Evolutionary conservation across 1,140 invertebrate species (phyloP), one percentile per base, ranked within the genome.

Genomic region (Trichoplusia ni): DNA sequence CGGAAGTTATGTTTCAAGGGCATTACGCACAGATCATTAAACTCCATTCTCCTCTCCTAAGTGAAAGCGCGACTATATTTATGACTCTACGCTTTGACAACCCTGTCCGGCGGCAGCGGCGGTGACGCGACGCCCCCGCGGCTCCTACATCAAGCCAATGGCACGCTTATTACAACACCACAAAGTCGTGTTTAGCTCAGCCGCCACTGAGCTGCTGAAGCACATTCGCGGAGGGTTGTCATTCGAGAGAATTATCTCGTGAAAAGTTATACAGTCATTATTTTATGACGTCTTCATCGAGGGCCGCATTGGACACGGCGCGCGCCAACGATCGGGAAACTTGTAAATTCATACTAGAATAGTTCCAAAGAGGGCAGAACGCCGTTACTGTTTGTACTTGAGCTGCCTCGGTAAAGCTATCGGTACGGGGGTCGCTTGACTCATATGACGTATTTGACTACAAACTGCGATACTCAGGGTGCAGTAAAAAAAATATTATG

Each of bases 11-110:
- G 79, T 73, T 79, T 75, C 79, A 71, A 71, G 67, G 68, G 47
- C 79, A 81, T 86, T 84, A 86, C 71, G 80, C 78, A 85, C 86
- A 83, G 79, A 74, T 85, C 86, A 87, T 89, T 89, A 87, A 84
- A 64, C 80, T 37, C 40, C 71, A 70, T 68, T 71, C 73, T 77
- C 64, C 81, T 75, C 67, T 63, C 42, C 53, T 69, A 19, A 68
- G 66, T 80, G 75, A 80, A 77, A 82, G 71, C 47, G 37, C 74
- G 71, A 73, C 73, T 81, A 75, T 81, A 84, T 85, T 84, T 84
- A 84, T 81, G 79, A 62, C 72, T 68, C 67, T 61, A 80, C 79
- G 77, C 78, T 83, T 81, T 81, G 54, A 59, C 80, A 81, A 82
- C 77, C 73, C 78, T 84, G 77, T 76, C 73, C 73, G 72, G 68